These are phyloP conservation scores for Galaxea fascicularis DNA, from an alignment of 92 coral and sea anemone genomes.

Conservation along the genomic window DNA sequence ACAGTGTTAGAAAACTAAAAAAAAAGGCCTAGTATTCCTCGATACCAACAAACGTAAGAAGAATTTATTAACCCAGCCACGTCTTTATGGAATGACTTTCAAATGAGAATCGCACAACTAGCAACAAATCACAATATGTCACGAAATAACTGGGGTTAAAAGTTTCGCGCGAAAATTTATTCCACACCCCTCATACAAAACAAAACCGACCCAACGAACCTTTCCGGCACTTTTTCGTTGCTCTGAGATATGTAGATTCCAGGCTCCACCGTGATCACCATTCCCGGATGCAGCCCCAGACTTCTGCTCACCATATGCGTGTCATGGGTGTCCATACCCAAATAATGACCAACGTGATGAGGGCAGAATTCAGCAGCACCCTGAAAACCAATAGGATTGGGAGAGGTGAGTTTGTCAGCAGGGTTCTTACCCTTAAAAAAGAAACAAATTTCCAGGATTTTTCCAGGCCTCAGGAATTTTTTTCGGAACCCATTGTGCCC, in stretches of 20 bases:
- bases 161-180: too few species aligned
- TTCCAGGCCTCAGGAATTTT: too few species aligned
- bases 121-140: too few species aligned
- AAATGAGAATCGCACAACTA: too few species aligned
- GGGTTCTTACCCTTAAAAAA: too few species aligned
- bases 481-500: too few species aligned
- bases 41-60: slow-evolving; percentile 63
- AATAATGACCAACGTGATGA: slow-evolving; percentile 96
- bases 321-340: slow-evolving; percentile 98
- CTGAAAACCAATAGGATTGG: slow-evolving; percentile 39
- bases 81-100: too few species aligned
- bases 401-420: neutral
- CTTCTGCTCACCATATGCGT: slow-evolving; percentile 87
- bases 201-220: slow-evolving; percentile 45
- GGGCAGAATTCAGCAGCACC: slow-evolving; percentile 87
- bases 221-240: slow-evolving; percentile 73
- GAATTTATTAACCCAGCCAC: neutral
- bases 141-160: too few species aligned
- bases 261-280: slow-evolving; percentile 96
- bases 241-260: slow-evolving; percentile 86
- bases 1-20: too few species aligned
- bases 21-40: too few species aligned
- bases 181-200: too few species aligned
- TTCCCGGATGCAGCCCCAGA: slow-evolving; percentile 88
- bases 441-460: too few species aligned